Evolutionary conservation across 1,140 invertebrate species (phyloP).

Genomic region (Teleopsis dalmanni): DNA sequence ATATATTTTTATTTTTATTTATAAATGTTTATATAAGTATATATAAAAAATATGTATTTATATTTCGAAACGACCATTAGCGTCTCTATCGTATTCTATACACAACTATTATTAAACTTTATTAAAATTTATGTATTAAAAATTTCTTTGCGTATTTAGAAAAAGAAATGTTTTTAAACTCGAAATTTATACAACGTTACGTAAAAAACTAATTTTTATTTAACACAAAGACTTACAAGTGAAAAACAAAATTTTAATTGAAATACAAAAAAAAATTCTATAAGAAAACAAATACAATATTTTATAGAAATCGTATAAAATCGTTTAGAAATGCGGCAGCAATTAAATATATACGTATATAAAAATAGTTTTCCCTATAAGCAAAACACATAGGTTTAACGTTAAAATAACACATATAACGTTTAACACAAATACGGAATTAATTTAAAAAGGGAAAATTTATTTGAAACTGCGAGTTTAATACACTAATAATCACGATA

Average conservation of each 20-base stretch:
- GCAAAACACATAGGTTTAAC: too few relatives aligned
- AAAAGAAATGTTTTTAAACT: neutral
- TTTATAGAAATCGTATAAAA: too few relatives aligned
- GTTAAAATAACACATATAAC: too few relatives aligned
- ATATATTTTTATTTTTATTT: constrained; percentile 1
- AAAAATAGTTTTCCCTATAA: too few relatives aligned
- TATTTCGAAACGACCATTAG: neutral
- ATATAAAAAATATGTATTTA: constrained; percentile 2
- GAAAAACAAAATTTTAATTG: neutral
- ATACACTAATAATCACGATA: too few relatives aligned
- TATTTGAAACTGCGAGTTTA: too few relatives aligned
- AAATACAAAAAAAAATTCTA: neutral
- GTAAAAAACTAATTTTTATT: too few relatives aligned
- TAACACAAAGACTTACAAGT: neutral
- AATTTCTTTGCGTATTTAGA: constrained; percentile 10
- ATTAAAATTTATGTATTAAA: neutral
- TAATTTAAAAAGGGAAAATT: too few relatives aligned
- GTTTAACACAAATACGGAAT: too few relatives aligned
- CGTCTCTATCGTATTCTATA: neutral
- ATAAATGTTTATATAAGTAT: constrained; percentile 4
- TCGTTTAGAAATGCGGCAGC: neutral
- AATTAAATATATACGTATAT: neutral
- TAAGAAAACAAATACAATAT: too few relatives aligned
- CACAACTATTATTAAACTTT: neutral
- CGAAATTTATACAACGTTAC: constrained; percentile 8